These are phyloP conservation scores for Ephestia elutella DNA, from an alignment of 1,140 invertebrate genomes.

Conservation along the genomic window DNA sequence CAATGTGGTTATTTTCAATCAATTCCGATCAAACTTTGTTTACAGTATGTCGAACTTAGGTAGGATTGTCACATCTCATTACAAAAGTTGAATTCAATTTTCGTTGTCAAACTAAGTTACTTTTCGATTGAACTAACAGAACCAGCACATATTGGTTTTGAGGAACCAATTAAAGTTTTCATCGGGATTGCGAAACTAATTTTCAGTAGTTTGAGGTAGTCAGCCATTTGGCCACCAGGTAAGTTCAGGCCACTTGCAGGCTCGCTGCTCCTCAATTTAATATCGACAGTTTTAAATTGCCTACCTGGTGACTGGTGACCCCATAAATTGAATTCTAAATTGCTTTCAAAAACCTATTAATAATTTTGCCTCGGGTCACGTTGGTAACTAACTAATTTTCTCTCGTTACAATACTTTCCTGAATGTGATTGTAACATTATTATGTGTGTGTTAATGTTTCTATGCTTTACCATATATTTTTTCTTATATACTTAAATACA, in stretches of 20 bases:
- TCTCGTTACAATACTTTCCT: neutral
- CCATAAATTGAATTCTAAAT: slow-evolving; percentile 2
- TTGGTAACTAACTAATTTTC: neutral
- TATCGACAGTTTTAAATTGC: slow-evolving; percentile 34
- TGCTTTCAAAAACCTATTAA: neutral
- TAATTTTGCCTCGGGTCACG: neutral
- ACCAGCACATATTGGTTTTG: slow-evolving; percentile 59
- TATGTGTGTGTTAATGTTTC: no score
- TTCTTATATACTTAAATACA: no score
- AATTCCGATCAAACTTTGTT: neutral
- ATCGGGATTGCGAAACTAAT: slow-evolving; percentile 67
- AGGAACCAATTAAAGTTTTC: slow-evolving; percentile 72
- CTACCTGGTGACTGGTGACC: neutral
- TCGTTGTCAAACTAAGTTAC: slow-evolving; percentile 36
- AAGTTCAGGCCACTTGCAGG: slow-evolving; percentile 42
- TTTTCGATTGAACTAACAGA: slow-evolving; percentile 49
- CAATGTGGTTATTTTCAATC: neutral
- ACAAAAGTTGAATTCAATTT: slow-evolving; percentile 42
- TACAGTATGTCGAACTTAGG: slow-evolving; percentile 6
- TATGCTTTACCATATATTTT: no score
- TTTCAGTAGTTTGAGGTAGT: slow-evolving; percentile 68
- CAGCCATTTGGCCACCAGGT: slow-evolving; percentile 53
- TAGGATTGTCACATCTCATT: slow-evolving; percentile 20
- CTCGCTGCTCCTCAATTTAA: slow-evolving; percentile 34
- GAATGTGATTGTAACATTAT: no score